These are phyloP conservation scores for Thymelicus acteon DNA, from an alignment of 2,888 invertebrate genomes.

Conservation along the genomic window DNA sequence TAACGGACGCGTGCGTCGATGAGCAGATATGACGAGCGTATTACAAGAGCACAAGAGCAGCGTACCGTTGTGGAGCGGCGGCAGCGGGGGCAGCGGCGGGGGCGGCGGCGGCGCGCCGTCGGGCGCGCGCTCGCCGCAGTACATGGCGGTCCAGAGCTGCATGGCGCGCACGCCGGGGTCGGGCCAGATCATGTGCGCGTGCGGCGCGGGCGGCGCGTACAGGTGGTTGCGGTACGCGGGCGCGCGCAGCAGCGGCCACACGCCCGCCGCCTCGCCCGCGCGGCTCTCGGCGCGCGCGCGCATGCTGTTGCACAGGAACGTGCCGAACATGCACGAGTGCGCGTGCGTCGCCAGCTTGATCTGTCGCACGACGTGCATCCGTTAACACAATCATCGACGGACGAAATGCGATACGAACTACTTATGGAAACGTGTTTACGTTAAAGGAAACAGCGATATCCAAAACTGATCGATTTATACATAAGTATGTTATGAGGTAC, in stretches of 20 bases:
- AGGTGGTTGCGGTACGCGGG: slow-evolving; percentile 94
- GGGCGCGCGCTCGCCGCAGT: slow-evolving; percentile 84
- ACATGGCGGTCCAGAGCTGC: slow-evolving; percentile 93
- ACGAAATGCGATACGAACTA: no score
- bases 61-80: slow-evolving; percentile 47
- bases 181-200: slow-evolving; percentile 90
- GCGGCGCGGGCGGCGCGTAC: slow-evolving; percentile 83
- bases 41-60: background rate
- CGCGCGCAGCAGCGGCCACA: slow-evolving; percentile 94
- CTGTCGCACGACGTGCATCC: slow-evolving; percentile 75
- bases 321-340: slow-evolving; percentile 98
- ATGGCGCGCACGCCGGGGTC: slow-evolving; percentile 93
- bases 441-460: no score
- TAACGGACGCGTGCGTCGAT: no score
- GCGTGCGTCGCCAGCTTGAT: slow-evolving; percentile 97
- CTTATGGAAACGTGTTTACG: no score
- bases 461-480: no score
- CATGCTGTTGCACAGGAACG: slow-evolving; percentile 95
- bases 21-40: background rate
- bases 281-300: slow-evolving; percentile 88
- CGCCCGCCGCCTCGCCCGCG: slow-evolving; percentile 90
- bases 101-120: slow-evolving; percentile 53
- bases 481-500: no score
- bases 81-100: slow-evolving; percentile 45
- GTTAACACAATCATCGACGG: no score